Conservation (phyloP, 2,888 invertebrate species). For the Byasa hedistus region DNA sequence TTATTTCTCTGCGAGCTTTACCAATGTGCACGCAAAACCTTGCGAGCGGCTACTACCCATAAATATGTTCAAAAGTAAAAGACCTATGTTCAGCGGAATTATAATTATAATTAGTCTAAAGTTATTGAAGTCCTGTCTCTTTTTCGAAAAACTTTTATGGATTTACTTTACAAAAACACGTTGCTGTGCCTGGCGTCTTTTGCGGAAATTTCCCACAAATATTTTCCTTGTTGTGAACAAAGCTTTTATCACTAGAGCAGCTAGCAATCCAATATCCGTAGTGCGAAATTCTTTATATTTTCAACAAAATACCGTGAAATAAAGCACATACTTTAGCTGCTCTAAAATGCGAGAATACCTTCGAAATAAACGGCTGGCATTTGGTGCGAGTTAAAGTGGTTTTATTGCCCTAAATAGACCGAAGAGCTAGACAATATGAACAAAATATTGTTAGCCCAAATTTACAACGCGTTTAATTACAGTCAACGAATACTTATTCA, state of each 20-base stretch:
- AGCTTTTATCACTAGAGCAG: constrained; percentile 6
- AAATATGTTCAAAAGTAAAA: too few species aligned
- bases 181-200: background rate
- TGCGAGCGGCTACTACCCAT: too few species aligned
- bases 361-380: constrained; percentile 19
- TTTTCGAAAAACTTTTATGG: background rate
- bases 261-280: constrained; percentile 18
- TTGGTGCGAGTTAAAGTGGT: constrained; percentile 14
- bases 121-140: too few species aligned
- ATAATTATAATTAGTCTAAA: too few species aligned
- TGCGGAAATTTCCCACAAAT: background rate
- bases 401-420: constrained; percentile 21
- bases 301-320: constrained; percentile 33
- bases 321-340: constrained; percentile 30
- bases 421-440: constrained; percentile 3
- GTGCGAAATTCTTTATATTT: constrained; percentile 32
- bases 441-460: background rate
- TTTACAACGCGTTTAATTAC: background rate
- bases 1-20: too few species aligned
- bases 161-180: background rate
- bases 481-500: background rate
- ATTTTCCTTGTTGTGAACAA: constrained; percentile 2
- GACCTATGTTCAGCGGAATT: too few species aligned
- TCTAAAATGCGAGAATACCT: constrained; percentile 33
- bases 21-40: too few species aligned